Evolutionary conservation across 1,140 invertebrate genomes (phyloP).

Genomic region (Oryctes rhinoceros): DNA sequence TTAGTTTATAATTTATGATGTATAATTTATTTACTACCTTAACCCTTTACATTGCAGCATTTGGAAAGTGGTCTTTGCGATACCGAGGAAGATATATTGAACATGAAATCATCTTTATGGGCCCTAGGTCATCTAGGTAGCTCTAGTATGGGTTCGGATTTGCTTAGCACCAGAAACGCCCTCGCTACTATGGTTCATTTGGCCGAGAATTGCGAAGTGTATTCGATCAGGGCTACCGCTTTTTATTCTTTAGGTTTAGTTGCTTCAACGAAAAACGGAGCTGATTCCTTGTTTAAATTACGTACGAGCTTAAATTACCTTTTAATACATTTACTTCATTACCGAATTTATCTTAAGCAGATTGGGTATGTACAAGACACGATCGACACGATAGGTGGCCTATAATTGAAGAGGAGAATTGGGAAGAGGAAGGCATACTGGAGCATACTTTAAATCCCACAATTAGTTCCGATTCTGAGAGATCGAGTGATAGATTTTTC

Average conservation of each 20-base stretch:
- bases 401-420: slow-evolving; percentile 74
- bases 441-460: neutral
- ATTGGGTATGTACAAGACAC: slow-evolving; percentile 86
- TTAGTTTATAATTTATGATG: neutral
- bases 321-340: neutral
- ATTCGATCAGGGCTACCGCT: slow-evolving; percentile 87
- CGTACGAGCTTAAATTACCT: slow-evolving; percentile 62
- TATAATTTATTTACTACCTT: neutral
- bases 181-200: slow-evolving; percentile 72
- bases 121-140: slow-evolving; percentile 84
- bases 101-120: slow-evolving; percentile 91
- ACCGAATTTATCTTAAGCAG: slow-evolving; percentile 55
- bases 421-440: slow-evolving; percentile 49
- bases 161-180: slow-evolving; percentile 67
- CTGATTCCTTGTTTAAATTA: slow-evolving; percentile 74
- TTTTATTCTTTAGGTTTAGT: slow-evolving; percentile 88
- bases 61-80: slow-evolving; percentile 63
- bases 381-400: slow-evolving; percentile 86
- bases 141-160: slow-evolving; percentile 75
- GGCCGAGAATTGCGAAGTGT: slow-evolving; percentile 80
- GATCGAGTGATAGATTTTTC: slow-evolving; percentile 44
- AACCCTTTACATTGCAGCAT: slow-evolving; percentile 45
- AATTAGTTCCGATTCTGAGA: slow-evolving; percentile 45
- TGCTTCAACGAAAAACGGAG: slow-evolving; percentile 82
- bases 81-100: slow-evolving; percentile 72